These are phyloP conservation scores for Schizaphis graminum DNA, from an alignment of 2,888 invertebrate species.

Conservation along the genomic window DNA sequence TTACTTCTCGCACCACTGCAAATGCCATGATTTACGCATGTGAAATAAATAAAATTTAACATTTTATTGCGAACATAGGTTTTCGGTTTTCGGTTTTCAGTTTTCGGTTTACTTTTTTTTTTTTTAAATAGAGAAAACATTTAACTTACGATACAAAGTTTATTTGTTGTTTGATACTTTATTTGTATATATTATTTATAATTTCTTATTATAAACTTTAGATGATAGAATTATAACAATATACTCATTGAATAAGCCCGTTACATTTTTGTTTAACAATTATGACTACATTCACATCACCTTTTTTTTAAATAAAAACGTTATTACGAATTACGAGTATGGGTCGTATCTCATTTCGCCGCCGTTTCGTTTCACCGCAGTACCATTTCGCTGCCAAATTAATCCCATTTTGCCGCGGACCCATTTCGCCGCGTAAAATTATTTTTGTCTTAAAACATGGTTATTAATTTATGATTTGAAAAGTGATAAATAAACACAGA, in stretches of 20 bases:
- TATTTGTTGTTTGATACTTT: background rate
- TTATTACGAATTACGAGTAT: no score
- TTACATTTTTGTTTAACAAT: background rate
- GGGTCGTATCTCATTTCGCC: no score
- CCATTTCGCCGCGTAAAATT: no score
- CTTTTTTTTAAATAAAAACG: background rate
- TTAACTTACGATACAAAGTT: background rate
- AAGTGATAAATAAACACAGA: no score
- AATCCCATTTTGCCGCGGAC: no score
- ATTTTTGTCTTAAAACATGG: no score
- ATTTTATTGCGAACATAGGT: background rate
- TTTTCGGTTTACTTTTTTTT: background rate
- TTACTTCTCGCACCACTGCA: background rate
- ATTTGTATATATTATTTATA: background rate
- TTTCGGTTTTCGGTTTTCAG: background rate
- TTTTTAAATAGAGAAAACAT: background rate
- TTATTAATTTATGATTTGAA: no score
- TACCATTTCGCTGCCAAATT: no score
- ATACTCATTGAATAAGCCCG: background rate
- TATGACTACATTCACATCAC: background rate
- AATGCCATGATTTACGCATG: background rate
- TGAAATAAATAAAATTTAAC: conserved; percentile 1
- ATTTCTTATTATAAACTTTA: background rate
- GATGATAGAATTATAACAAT: background rate
- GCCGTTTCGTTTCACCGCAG: no score